phyloP scores from a whole-genome alignment of 2,888 invertebrate species.

The Sarcophaga caerulescens region DNA sequence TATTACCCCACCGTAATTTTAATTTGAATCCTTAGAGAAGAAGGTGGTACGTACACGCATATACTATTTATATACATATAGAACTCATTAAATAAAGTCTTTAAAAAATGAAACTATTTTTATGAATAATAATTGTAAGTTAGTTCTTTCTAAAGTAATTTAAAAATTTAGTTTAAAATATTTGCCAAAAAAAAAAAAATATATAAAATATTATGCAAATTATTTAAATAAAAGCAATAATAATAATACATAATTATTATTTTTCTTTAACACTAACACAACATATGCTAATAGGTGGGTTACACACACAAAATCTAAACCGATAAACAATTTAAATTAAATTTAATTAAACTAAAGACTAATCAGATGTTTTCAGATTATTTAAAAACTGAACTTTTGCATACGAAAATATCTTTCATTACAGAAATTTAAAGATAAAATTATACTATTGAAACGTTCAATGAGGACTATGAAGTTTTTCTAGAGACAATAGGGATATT shows the following conservation, averaged over 20 bases:
- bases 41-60: conserved; percentile 49
- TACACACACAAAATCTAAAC: conserved; percentile 27
- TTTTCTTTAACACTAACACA: conserved; percentile 20
- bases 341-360: conserved; percentile 12
- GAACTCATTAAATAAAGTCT: conserved; percentile 49
- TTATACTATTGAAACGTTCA: neutral
- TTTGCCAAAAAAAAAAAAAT: conserved; percentile 70
- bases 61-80: neutral
- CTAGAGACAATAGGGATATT: no score
- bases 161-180: conserved; percentile 68
- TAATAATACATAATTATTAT: conserved; percentile 30
- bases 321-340: neutral
- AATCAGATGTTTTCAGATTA: conserved; percentile 57
- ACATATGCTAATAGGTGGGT: conserved; percentile 45
- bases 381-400: conserved; percentile 1
- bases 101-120: conserved; percentile 56
- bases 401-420: neutral
- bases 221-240: conserved; percentile 53
- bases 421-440: neutral
- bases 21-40: conserved; percentile 59
- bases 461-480: no score
- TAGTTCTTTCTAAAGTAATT: conserved; percentile 60
- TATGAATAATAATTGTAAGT: conserved; percentile 46
- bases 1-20: conserved; percentile 67
- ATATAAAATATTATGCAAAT: conserved; percentile 47